phyloP scores from a whole-genome alignment of 2,888 invertebrate species.

The Scaptomyza polygonia region DNA sequence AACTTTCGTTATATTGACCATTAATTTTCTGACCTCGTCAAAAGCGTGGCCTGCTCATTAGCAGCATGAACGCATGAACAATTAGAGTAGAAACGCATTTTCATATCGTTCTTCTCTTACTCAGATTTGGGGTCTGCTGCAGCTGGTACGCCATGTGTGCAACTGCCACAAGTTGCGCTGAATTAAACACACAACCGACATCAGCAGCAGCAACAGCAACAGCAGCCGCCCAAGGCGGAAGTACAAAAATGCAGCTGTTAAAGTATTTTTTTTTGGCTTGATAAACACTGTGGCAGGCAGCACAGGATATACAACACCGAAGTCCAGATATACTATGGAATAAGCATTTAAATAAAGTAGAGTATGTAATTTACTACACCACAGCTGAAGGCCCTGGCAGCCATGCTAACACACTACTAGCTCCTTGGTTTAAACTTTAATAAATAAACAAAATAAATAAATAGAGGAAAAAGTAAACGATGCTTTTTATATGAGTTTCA shows the following conservation, averaged over 20 bases:
- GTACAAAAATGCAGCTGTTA: constrained; percentile 36
- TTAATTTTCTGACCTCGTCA: constrained; percentile 31
- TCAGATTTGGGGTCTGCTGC: neutral
- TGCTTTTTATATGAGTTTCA: too few relatives aligned
- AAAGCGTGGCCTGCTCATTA: constrained; percentile 48
- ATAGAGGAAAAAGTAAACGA: too few relatives aligned
- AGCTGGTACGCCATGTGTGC: constrained; percentile 35
- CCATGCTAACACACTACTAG: too few relatives aligned
- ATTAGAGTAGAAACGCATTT: neutral
- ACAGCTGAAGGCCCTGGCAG: too few relatives aligned
- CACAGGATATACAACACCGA: constrained; percentile 1
- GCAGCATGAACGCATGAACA: constrained; percentile 15
- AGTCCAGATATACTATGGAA: constrained; percentile 17
- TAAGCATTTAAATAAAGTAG: neutral
- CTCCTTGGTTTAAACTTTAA: too few relatives aligned
- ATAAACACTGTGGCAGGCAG: constrained; percentile 3
- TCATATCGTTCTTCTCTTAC: neutral
- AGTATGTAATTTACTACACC: neutral
- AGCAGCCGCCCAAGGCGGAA: constrained; percentile 50
- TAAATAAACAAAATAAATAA: too few relatives aligned
- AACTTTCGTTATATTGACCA: constrained; percentile 19
- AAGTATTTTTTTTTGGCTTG: constrained; percentile 26
- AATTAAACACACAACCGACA: constrained; percentile 50
- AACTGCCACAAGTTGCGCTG: constrained; percentile 35
- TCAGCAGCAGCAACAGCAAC: constrained; percentile 43